A percentile compares a stretch with the other conserved stretches of the same genome.
These are phyloP conservation scores for Rhopilema esculentum DNA, from an alignment of 30 jellyfish, hydroid and myxozoan genomes.

Conservation along the genomic window DNA sequence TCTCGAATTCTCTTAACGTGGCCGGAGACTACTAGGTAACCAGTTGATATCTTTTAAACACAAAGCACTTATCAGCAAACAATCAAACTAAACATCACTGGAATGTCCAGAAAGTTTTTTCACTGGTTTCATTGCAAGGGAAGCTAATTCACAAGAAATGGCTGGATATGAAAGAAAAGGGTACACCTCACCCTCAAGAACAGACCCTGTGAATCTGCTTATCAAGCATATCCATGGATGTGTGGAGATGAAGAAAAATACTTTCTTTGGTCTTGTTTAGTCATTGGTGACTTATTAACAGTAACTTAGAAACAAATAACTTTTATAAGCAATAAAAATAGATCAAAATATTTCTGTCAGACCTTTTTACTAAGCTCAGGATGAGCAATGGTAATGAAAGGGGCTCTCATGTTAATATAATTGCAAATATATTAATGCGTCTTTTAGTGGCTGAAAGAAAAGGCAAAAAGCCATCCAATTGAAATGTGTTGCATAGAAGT, in stretches of 20 bases:
- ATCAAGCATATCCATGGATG: background rate
- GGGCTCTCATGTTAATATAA: background rate
- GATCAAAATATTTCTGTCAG: background rate
- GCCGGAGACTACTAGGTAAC: background rate
- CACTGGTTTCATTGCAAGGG: constrained; percentile 16
- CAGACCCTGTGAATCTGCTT: background rate
- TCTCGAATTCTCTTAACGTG: background rate
- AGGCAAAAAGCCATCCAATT: background rate
- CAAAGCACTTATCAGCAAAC: constrained; percentile 1
- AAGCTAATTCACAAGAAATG: constrained; percentile 24
- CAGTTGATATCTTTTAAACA: background rate
- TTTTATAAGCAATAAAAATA: too few species aligned
- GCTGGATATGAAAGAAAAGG: constrained; percentile 3
- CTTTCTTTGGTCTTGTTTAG: constrained; percentile 11
- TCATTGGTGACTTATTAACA: constrained; percentile 30
- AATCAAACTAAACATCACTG: background rate
- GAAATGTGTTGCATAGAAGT: background rate
- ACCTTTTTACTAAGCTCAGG: background rate
- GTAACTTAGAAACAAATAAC: constrained; percentile 1
- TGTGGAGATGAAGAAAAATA: constrained; percentile 18
- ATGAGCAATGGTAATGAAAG: background rate
- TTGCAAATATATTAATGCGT: background rate
- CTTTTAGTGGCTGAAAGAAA: background rate
- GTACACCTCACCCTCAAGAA: constrained; percentile 2
- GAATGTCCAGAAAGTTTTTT: constrained; percentile 16